Evolutionary conservation across 37 sponge, comb jelly and placozoan genomes (phyloP), one percentile per base, ranked within the genome.

Genomic region (Chondrilla cf. caribensis): DNA sequence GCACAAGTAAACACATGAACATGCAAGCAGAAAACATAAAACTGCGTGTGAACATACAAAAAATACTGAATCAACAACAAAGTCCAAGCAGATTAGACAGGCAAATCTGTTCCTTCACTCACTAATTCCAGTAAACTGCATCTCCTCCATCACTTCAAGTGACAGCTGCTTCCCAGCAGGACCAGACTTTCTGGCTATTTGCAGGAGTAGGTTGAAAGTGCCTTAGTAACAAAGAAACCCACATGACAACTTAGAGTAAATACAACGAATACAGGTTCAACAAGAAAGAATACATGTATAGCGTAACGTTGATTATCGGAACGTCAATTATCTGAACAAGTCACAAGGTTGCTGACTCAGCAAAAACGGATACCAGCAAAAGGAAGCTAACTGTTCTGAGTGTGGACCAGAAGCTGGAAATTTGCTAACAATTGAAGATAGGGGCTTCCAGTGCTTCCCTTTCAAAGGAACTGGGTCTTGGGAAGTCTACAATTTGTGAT

Each of bases 41-140:
- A n/a, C n/a, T 60, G 22, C 5, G 22, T 60, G 22, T 60, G 64
- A 28, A 26, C 64, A 60, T 60, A 26, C 15, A 26, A 28, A 7
- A 22, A 26, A 28, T n/a, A 31, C 3, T 71, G 38, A 31, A 19
- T 5, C 3, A 39, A 39, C 41, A 71, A 33, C 4, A 7, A 38
- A 39, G 7, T 6, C 11, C 77, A 38, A 75, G 6, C 6, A 14
- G 11, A 47, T 14, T 47, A 47, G n/a, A n/a, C n/a, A n/a, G n/a
- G n/a, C n/a, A n/a, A n/a, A n/a, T n/a, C n/a, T n/a, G n/a, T n/a
- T n/a, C n/a, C 11, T 11, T 22, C 19, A 44, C 84, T 33, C 40
- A 90, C 91, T 84, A 15, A 84, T 58, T 31, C 84, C 91, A 75
- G 86, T 62, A 54, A 79, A 54, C 29, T 44, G 6, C 59, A 86